These are phyloP conservation scores for Malurus elegans DNA, from an alignment of 2,113 vertebrate genomes.

Conservation along the genomic window DNA sequence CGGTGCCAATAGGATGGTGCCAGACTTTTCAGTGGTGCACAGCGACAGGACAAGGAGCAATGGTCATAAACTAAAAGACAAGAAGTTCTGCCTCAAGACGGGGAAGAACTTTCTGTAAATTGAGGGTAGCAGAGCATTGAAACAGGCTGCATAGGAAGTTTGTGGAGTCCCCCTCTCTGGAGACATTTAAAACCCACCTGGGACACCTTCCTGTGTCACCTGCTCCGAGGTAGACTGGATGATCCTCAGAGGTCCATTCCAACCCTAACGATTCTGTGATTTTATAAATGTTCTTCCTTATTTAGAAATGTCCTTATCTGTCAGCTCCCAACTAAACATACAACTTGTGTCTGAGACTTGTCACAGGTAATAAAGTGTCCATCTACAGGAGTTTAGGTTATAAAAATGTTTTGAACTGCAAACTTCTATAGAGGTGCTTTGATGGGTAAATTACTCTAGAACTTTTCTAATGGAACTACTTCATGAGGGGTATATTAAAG, in stretches of 20 bases:
- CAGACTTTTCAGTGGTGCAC: no score
- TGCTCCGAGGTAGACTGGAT: not conserved
- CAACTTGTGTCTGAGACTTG: not conserved
- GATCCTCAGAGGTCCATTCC: not conserved
- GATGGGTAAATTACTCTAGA: not conserved
- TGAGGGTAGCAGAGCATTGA: not conserved
- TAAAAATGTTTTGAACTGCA: not conserved
- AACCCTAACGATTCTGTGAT: not conserved
- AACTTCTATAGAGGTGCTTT: not conserved
- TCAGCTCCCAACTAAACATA: not conserved
- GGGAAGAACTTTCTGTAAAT: not conserved
- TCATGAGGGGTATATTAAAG: not conserved
- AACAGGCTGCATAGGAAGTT: not conserved
- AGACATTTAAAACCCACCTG: not conserved
- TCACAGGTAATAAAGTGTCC: no score
- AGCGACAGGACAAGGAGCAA: no score
- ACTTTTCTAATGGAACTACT: not conserved
- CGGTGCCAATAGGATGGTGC: not conserved
- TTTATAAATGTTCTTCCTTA: not conserved
- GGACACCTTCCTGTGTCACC: not conserved
- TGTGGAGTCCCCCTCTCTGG: not conserved
- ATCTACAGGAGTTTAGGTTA: not conserved
- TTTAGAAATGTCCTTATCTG: not conserved
- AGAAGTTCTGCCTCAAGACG: not conserved
- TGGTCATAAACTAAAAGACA: not conserved